Conservation (phyloP, 1,140 invertebrate species). For the Drosophila parabipectinata region DNA sequence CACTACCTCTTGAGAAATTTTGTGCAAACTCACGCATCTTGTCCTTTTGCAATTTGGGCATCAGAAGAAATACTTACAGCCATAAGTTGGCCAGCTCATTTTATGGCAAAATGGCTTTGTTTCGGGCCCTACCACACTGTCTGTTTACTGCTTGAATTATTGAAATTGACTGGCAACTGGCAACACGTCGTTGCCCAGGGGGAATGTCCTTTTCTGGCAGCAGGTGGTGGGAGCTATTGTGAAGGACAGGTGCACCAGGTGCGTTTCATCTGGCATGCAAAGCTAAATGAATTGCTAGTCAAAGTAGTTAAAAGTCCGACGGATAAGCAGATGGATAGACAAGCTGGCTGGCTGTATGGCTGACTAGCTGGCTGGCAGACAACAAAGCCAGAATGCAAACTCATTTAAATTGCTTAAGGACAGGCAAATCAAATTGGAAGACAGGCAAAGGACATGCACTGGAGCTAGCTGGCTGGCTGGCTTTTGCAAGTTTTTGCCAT, state of each 20-base stretch:
- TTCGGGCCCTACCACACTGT: constrained; percentile 20
- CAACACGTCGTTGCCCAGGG: constrained; percentile 26
- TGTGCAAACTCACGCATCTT: constrained; percentile 1
- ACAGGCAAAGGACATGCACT: constrained; percentile 42
- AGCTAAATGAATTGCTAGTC: constrained; percentile 76
- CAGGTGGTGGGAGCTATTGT: not conserved
- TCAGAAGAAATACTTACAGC: constrained; percentile 30
- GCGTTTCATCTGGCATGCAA: constrained; percentile 65
- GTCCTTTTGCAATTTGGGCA: constrained; percentile 12
- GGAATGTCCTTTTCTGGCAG: constrained; percentile 1
- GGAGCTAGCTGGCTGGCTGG: not conserved
- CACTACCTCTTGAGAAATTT: not conserved
- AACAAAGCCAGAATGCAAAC: constrained; percentile 65
- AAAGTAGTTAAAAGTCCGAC: constrained; percentile 63
- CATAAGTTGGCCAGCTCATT: constrained; percentile 54
- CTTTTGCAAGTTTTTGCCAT: constrained; percentile 12
- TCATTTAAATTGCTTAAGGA: constrained; percentile 76
- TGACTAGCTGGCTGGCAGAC: constrained; percentile 13
- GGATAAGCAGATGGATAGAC: constrained; percentile 24
- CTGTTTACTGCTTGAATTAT: constrained; percentile 47
- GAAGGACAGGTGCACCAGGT: constrained; percentile 46
- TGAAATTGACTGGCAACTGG: constrained; percentile 51
- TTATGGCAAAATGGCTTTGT: constrained; percentile 50
- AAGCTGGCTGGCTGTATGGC: constrained; percentile 1
- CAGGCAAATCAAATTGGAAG: constrained; percentile 63